Evolutionary conservation across 2,113 vertebrate genomes (phyloP).

Genomic region (Speoplatyrhinus poulsoni): DNA sequence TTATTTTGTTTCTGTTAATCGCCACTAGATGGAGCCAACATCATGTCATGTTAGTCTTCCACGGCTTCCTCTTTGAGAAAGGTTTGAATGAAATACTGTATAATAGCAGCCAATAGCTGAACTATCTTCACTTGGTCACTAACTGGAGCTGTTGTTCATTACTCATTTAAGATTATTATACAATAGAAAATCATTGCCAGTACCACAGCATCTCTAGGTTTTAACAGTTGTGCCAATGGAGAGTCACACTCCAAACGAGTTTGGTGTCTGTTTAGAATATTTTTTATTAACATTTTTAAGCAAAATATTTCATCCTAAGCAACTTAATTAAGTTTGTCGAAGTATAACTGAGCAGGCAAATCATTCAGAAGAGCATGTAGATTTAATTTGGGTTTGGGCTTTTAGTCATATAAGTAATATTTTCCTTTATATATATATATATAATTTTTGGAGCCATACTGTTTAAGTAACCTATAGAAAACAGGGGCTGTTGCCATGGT

Average conservation of each 20-base stretch:
- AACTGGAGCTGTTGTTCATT: slow-evolving; percentile 48
- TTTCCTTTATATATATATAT: background rate
- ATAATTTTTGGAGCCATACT: slow-evolving; percentile 17
- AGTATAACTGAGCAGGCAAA: too few relatives aligned
- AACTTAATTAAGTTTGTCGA: too few relatives aligned
- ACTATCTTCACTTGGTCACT: slow-evolving; percentile 21
- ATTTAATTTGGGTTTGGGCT: too few relatives aligned
- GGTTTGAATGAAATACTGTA: background rate
- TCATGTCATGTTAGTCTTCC: slow-evolving; percentile 2
- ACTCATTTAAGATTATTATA: too few relatives aligned
- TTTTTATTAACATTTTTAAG: too few relatives aligned
- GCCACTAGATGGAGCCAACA: slow-evolving; percentile 37
- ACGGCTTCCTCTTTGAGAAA: background rate
- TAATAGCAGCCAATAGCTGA: background rate
- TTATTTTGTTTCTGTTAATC: background rate
- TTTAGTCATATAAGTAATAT: too few relatives aligned
- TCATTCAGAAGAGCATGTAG: too few relatives aligned
- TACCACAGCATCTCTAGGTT: background rate
- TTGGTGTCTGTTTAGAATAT: background rate
- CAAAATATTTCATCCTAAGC: too few relatives aligned
- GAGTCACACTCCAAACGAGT: background rate
- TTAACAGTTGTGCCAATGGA: background rate
- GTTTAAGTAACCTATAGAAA: slow-evolving; percentile 48
- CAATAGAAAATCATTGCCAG: too few relatives aligned
- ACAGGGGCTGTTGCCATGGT: slow-evolving; percentile 60